Percentiles rank a stretch among this genome's conserved stretches.
These are phyloP conservation scores for Oreochromis tanganicae DNA, from an alignment of 2,113 vertebrate genomes.

Conservation along the genomic window DNA sequence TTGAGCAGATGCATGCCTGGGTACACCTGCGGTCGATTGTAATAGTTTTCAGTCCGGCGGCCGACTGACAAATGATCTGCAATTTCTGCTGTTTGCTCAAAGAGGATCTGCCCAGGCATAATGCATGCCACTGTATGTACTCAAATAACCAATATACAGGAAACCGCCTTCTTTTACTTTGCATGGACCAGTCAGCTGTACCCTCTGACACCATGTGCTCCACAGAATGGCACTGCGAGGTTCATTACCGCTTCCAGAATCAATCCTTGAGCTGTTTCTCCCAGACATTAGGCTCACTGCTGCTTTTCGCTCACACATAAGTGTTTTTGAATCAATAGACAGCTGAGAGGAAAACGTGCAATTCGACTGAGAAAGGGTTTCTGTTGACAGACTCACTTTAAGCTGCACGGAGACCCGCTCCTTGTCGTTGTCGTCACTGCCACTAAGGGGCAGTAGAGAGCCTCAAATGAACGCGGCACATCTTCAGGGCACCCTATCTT, in stretches of 20 bases:
- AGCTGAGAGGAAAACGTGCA: background rate
- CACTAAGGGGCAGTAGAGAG: slow-evolving; percentile 59
- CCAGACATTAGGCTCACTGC: background rate
- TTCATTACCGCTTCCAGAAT: slow-evolving; percentile 50
- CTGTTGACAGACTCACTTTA: background rate
- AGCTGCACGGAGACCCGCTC: background rate
- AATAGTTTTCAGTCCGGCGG: slow-evolving; percentile 39
- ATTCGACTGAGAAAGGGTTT: background rate
- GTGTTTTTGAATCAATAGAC: slow-evolving; percentile 48
- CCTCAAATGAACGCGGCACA: slow-evolving; percentile 20
- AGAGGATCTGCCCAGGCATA: slow-evolving; percentile 12
- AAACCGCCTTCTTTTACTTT: background rate
- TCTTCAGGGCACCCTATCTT: background rate
- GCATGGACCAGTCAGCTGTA: slow-evolving; percentile 17
- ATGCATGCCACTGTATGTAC: background rate
- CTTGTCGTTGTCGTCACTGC: background rate
- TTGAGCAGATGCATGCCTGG: slow-evolving; percentile 48
- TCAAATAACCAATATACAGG: background rate
- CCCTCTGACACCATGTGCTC: slow-evolving; percentile 28
- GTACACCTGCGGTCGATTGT: slow-evolving; percentile 54
- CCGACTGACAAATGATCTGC: slow-evolving; percentile 46
- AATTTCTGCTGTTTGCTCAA: slow-evolving; percentile 27
- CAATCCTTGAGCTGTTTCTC: slow-evolving; percentile 14
- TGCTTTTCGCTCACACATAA: slow-evolving; percentile 3
- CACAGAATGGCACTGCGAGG: background rate